Evolutionary conservation across 2,113 vertebrate genomes (phyloP).

Genomic region (Notarius quadriscutis): DNA sequence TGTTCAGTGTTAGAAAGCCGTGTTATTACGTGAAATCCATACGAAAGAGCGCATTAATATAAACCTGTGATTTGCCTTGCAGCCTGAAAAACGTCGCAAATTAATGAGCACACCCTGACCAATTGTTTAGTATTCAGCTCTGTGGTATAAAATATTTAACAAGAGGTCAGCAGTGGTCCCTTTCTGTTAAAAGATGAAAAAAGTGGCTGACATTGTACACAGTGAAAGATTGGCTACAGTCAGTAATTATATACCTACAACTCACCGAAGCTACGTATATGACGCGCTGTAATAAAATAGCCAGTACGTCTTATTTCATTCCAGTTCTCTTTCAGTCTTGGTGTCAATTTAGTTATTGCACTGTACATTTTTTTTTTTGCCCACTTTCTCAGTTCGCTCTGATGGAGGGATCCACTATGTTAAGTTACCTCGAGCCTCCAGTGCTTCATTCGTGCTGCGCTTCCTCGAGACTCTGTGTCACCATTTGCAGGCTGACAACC

Average conservation of each 20-base stretch:
- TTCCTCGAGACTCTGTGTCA: slow-evolving; percentile 95
- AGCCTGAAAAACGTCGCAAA: too few relatives aligned
- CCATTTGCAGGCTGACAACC: slow-evolving; percentile 88
- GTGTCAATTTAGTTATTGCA: neutral
- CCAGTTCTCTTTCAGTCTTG: neutral
- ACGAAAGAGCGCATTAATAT: neutral
- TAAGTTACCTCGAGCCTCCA: slow-evolving; percentile 90
- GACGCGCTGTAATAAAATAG: neutral
- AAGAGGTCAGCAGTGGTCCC: neutral
- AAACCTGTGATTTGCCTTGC: too few relatives aligned
- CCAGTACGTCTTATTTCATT: neutral
- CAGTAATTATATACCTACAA: neutral
- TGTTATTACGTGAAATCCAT: neutral
- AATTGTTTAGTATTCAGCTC: neutral
- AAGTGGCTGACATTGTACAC: neutral
- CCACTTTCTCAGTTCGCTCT: slow-evolving; percentile 80
- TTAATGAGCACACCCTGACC: neutral
- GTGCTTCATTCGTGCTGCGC: slow-evolving; percentile 89
- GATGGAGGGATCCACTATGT: slow-evolving; percentile 88
- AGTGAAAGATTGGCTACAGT: neutral
- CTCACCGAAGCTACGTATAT: neutral
- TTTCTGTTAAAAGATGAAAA: neutral
- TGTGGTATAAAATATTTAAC: neutral
- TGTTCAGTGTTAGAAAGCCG: too few relatives aligned
- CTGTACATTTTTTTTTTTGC: neutral